Evolutionary conservation across 2,888 invertebrate species (phyloP).

Genomic region (Hypselothyrea guttata): DNA sequence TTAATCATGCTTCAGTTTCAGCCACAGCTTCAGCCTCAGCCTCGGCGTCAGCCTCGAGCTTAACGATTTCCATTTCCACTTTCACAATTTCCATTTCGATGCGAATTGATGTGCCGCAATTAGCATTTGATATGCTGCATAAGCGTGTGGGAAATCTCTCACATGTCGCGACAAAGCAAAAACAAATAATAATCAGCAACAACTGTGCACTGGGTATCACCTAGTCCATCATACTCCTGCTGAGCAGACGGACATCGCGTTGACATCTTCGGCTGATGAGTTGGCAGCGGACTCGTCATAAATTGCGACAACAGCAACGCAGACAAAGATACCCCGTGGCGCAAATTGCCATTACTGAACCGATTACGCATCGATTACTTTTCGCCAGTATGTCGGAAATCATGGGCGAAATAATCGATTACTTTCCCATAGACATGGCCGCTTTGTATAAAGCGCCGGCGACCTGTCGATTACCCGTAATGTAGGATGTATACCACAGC

Average conservation of each 20-base stretch:
- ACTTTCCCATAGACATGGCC: too few relatives aligned
- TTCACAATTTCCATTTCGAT: constrained; percentile 35
- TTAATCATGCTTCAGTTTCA: constrained; percentile 65
- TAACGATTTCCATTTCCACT: constrained; percentile 59
- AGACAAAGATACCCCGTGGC: constrained; percentile 11
- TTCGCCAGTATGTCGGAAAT: too few relatives aligned
- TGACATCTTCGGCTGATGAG: constrained; percentile 62
- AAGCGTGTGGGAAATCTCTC: constrained; percentile 34
- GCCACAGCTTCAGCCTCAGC: too few relatives aligned
- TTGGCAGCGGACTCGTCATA: constrained; percentile 48
- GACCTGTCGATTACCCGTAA: too few relatives aligned
- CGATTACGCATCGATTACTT: too few relatives aligned
- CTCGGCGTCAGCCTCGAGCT: constrained; percentile 35
- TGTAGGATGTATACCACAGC: too few relatives aligned
- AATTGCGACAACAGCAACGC: constrained; percentile 38
- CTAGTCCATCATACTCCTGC: constrained; percentile 48
- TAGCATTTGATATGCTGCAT: constrained; percentile 28
- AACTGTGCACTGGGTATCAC: constrained; percentile 37
- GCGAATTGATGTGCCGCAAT: constrained; percentile 57
- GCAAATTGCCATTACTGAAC: too few relatives aligned
- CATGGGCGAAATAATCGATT: too few relatives aligned
- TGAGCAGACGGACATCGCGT: constrained; percentile 47
- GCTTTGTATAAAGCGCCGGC: too few relatives aligned
- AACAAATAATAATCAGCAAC: not conserved
- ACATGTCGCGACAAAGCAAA: constrained; percentile 26